These are phyloP conservation scores for Sylvilagus bachmani DNA, from an alignment of 2,113 vertebrate species.

Conservation along the genomic window DNA sequence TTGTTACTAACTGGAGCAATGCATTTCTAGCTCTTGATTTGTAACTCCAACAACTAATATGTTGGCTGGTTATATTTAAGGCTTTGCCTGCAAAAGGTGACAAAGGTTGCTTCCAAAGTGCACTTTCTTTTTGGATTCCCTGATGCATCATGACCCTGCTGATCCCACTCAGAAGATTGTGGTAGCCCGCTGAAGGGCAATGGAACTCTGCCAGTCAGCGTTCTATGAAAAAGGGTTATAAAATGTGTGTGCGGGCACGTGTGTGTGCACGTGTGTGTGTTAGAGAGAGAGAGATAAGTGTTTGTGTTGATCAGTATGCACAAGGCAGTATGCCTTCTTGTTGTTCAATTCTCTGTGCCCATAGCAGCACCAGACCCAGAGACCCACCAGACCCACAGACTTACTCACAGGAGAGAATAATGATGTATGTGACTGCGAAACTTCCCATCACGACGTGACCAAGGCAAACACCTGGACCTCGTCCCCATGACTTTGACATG, in stretches of 20 bases:
- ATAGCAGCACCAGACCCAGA: background rate
- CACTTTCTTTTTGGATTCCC: background rate
- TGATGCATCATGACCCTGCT: background rate
- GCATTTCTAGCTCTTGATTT: background rate
- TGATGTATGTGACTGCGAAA: background rate
- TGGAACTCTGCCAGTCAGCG: background rate
- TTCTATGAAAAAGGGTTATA: background rate
- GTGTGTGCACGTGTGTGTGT: too few relatives aligned
- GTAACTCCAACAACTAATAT: background rate
- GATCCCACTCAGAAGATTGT: background rate
- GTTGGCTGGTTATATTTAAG: background rate
- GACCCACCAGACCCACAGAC: background rate
- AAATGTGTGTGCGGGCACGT: background rate
- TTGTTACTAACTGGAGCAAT: conserved; percentile 32
- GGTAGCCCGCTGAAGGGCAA: background rate
- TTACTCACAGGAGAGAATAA: background rate
- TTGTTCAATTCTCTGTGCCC: background rate
- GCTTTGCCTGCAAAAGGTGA: background rate
- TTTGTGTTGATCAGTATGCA: background rate
- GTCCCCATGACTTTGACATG: background rate
- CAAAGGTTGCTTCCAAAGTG: background rate
- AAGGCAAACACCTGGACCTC: background rate
- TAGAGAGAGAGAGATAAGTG: too few relatives aligned
- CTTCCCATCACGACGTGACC: background rate
- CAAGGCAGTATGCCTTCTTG: background rate